Evolutionary conservation across 2,888 invertebrate species (phyloP), one percentile per base, ranked within the genome.

Genomic region (Phoenoteleia sp.): DNA sequence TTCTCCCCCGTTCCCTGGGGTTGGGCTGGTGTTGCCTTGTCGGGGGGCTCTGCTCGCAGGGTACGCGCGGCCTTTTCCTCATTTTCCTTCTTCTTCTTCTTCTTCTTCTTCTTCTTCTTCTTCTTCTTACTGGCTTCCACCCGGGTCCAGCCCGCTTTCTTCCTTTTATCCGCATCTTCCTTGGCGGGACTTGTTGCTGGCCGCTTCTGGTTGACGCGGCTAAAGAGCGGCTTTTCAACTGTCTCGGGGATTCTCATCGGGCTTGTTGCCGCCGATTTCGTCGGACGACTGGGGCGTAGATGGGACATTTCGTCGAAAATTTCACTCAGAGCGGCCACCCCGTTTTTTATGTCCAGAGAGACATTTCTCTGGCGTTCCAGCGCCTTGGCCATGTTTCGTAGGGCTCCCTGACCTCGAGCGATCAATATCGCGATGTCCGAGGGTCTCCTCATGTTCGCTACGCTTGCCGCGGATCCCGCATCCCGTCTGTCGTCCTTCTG

Each of bases 351-450:
- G 47, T 17, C 47, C 47, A 19, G 15, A 49, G 47, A 49, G 5
- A n/a, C n/a, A 49, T 49, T 49, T 49, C 47, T 17, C 47, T 49
- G 19, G 47, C 47, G 21, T 49, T 49, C n/a, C 47, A 49, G 6
- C 21, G n/a, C 47, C 47, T 49, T 49, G 7, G n/a, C 15, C 47
- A 49, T 49, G 19, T 49, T 49, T 19, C 19, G 3, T 5, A 49
- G 6, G 47, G 19, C 19, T n/a, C 47, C 47, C n/a, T 49, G 47
- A 19, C 47, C 21, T 49, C 47, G 6, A 11, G 47, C n/a, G 19
- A 19, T 49, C 3, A 49, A 19, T 49, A 49, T 49, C 19, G n/a
- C 47, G 19, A 49, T 49, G 13, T 49, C 47, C 6, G n/a, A 49
- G 21, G 21, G 47, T 19, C 47, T 49, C n/a, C 13, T 49, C 17